A percentile compares a stretch with the other conserved stretches of the same genome.
These are phyloP conservation scores for Protodeltote pygarga DNA, from an alignment of 2,888 invertebrate species.

Conservation along the genomic window DNA sequence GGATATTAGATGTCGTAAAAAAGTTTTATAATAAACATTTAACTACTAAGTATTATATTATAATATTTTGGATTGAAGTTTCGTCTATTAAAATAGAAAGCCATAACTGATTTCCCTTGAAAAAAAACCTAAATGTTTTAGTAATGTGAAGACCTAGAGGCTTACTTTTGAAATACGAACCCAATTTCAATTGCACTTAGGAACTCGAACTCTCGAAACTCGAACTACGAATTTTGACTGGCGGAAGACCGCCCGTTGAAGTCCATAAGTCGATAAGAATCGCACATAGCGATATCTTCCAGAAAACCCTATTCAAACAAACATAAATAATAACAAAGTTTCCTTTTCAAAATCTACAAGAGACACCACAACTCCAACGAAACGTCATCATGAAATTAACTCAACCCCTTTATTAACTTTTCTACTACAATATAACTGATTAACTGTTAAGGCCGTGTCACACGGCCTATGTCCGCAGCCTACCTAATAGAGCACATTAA, in stretches of 20 bases:
- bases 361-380: constrained; percentile 5
- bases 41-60: neutral
- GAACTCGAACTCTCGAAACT: neutral
- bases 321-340: neutral
- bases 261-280: too few species aligned
- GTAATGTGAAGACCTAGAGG: too few species aligned
- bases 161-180: too few species aligned
- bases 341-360: constrained; percentile 9
- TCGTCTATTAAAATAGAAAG: too few species aligned
- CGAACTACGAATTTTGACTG: too few species aligned
- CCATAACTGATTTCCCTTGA: too few species aligned
- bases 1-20: constrained; percentile 39
- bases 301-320: neutral
- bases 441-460: constrained; percentile 57
- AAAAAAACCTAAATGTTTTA: too few species aligned
- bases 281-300: too few species aligned
- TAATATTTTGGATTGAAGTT: too few species aligned
- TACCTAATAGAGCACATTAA: constrained; percentile 77
- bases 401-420: constrained; percentile 53
- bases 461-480: constrained; percentile 60
- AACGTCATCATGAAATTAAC: constrained; percentile 38
- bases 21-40: constrained; percentile 31
- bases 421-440: constrained; percentile 48
- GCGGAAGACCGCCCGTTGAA: too few species aligned
- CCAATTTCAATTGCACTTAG: neutral